Evolutionary conservation across 2,113 vertebrate species (phyloP).

Genomic region (Oenanthe melanoleuca): DNA sequence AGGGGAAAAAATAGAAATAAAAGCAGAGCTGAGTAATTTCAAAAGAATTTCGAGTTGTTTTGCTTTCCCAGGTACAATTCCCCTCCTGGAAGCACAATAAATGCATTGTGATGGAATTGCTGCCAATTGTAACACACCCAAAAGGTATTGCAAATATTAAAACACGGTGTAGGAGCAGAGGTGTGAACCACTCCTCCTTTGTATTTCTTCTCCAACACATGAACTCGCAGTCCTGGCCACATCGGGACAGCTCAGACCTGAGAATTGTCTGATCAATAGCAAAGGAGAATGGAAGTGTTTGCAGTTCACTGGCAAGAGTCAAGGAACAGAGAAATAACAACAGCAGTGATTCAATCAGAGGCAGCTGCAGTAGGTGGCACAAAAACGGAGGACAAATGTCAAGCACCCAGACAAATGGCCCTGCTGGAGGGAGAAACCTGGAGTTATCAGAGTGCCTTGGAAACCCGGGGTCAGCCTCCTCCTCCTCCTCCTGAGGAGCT

Average conservation of each 20-base stretch:
- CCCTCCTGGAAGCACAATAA: background rate
- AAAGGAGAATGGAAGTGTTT: background rate
- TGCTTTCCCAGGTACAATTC: background rate
- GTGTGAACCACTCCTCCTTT: background rate
- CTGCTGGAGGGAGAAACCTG: background rate
- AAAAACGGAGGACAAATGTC: background rate
- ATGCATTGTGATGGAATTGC: background rate
- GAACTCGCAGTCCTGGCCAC: background rate
- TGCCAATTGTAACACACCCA: background rate
- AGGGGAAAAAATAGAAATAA: background rate
- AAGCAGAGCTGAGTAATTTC: background rate
- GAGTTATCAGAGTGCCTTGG: background rate
- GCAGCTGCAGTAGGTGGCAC: background rate
- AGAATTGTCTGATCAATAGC: slow-evolving; percentile 31
- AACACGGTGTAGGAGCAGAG: background rate
- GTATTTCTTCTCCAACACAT: background rate
- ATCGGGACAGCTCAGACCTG: background rate
- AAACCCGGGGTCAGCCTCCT: background rate
- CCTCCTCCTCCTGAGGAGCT: background rate
- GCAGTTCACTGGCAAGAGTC: background rate
- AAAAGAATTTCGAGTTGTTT: background rate
- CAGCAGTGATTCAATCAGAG: background rate
- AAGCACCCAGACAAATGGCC: slow-evolving; percentile 5
- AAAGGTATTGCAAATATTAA: background rate
- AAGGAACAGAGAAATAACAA: background rate